These are phyloP conservation scores for Apus apus DNA, from an alignment of 2,113 vertebrate genomes.

Conservation along the genomic window DNA sequence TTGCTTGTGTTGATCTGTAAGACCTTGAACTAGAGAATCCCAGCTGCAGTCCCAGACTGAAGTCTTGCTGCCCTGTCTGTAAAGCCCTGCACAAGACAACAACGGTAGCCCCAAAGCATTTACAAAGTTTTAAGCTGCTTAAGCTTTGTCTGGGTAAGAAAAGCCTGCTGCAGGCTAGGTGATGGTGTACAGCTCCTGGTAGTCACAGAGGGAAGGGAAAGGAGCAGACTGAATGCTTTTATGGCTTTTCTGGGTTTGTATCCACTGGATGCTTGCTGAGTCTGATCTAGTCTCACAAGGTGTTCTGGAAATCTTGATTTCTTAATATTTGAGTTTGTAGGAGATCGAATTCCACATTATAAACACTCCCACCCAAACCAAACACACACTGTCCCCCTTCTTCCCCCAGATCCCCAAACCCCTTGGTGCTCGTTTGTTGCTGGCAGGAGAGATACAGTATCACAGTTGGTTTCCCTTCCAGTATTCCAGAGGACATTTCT, in stretches of 20 bases:
- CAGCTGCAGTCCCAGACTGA: background rate
- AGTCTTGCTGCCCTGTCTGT: background rate
- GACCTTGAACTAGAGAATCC: background rate
- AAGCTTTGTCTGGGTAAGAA: background rate
- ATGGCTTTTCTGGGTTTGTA: background rate
- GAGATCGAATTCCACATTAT: background rate
- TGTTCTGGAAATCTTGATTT: background rate
- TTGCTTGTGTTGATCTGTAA: slow-evolving; percentile 9
- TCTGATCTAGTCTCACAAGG: background rate
- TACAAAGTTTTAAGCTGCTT: slow-evolving; percentile 38
- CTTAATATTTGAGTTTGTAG: background rate
- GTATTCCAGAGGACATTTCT: slow-evolving; percentile 14
- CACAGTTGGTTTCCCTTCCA: background rate
- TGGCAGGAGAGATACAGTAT: background rate
- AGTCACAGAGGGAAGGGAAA: background rate
- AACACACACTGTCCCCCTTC: background rate
- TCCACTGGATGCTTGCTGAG: background rate
- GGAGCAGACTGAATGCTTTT: background rate
- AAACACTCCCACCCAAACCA: background rate
- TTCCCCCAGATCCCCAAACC: background rate
- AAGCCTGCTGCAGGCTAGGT: background rate
- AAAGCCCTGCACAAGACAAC: background rate
- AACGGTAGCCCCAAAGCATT: background rate
- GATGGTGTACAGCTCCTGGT: background rate
- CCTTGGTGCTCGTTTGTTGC: background rate